A percentile compares a stretch with the other conserved stretches of the same genome.
These are phyloP conservation scores for Idris sp. DNA, from an alignment of 1,140 invertebrate species.

Conservation along the genomic window DNA sequence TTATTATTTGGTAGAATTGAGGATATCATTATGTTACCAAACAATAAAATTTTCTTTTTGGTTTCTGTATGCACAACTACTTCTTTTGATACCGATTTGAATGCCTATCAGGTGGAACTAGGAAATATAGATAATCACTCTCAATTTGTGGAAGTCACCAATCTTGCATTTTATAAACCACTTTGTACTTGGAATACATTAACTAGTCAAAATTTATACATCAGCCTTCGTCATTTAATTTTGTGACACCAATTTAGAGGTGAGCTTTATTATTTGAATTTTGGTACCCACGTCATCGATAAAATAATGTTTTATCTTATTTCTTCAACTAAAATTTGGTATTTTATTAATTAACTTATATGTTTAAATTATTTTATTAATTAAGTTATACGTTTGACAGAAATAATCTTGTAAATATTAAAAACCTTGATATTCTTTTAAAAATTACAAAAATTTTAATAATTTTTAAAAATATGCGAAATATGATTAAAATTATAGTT, in stretches of 20 bases:
- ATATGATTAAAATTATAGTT: no score
- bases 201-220: constrained; percentile 4
- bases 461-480: no score
- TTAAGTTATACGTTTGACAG: no score
- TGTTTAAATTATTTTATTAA: no score
- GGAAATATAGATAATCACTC: not conserved
- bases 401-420: no score
- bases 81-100: constrained; percentile 8
- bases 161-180: constrained; percentile 22
- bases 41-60: constrained; percentile 5
- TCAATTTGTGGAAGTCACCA: constrained; percentile 7
- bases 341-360: no score
- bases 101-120: constrained; percentile 18
- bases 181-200: constrained; percentile 18
- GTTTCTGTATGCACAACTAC: not conserved
- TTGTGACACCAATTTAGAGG: constrained; percentile 4
- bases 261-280: not conserved
- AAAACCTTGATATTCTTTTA: no score
- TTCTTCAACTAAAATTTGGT: no score
- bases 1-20: constrained; percentile 12
- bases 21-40: constrained; percentile 9
- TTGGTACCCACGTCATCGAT: no score
- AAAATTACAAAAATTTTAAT: no score
- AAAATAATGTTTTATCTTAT: no score
- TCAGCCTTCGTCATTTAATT: constrained; percentile 29